Conservation (phyloP, 2,113 vertebrate genomes). For the Rutilus rutilus region DNA sequence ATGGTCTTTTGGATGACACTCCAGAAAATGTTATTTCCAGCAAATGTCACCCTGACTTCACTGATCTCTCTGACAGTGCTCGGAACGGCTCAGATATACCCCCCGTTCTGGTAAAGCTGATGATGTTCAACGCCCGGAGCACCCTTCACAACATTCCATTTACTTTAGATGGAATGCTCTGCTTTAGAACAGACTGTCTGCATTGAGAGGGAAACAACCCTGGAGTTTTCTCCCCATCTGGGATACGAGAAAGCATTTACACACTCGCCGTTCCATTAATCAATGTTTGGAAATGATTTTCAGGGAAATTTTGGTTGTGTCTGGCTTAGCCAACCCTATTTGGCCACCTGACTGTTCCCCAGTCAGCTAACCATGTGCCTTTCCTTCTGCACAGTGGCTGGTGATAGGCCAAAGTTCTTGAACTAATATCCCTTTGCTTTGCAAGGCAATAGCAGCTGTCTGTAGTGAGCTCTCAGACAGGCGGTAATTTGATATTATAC, state of each 20-base stretch:
- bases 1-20: slow-evolving; percentile 39
- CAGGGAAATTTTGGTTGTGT: slow-evolving; percentile 33
- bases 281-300: slow-evolving; percentile 62
- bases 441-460: slow-evolving; percentile 44
- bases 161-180: slow-evolving; percentile 33
- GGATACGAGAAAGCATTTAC: slow-evolving; percentile 45
- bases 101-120: slow-evolving; percentile 41
- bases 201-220: slow-evolving; percentile 52
- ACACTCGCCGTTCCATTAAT: slow-evolving; percentile 54
- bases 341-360: slow-evolving; percentile 37
- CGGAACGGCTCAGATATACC: slow-evolving; percentile 18
- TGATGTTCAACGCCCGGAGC: slow-evolving; percentile 43
- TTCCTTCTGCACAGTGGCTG: slow-evolving; percentile 11
- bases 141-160: slow-evolving; percentile 40
- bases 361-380: slow-evolving; percentile 29
- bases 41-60: slow-evolving; percentile 39
- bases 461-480: slow-evolving; percentile 42
- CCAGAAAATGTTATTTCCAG: slow-evolving; percentile 36
- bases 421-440: slow-evolving; percentile 37
- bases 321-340: slow-evolving; percentile 36
- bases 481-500: slow-evolving; percentile 53
- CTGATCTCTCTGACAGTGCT: slow-evolving; percentile 37
- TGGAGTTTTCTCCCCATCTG: slow-evolving; percentile 39
- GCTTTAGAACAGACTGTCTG: slow-evolving; percentile 42
- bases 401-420: slow-evolving; percentile 14